These are phyloP conservation scores for Echinometra lucunter DNA, from an alignment of 53 echinoderm and acorn worm species.

Conservation along the genomic window DNA sequence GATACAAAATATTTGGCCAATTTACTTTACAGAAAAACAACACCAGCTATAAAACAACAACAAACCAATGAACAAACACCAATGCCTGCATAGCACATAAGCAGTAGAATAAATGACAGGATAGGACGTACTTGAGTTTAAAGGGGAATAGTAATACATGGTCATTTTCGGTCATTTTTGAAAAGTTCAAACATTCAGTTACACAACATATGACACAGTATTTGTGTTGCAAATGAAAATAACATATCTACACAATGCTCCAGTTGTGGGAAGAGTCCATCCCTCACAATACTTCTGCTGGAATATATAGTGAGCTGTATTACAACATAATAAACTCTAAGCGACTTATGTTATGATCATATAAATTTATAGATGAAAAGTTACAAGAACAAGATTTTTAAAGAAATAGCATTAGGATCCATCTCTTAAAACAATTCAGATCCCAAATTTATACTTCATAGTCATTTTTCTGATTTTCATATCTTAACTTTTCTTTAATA, in stretches of 20 bases:
- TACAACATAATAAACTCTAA: not conserved
- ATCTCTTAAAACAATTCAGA: too few relatives aligned
- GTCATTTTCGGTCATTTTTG: not conserved
- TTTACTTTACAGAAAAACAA: constrained; percentile 27
- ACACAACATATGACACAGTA: too few relatives aligned
- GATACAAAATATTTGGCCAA: constrained; percentile 65
- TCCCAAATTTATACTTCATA: too few relatives aligned
- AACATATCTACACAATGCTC: too few relatives aligned
- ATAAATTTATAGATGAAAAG: not conserved
- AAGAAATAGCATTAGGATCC: not conserved
- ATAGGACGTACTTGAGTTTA: not conserved
- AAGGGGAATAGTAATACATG: not conserved
- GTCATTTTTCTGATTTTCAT: too few relatives aligned
- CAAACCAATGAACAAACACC: not conserved
- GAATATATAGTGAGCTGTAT: not conserved
- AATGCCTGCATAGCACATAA: constrained; percentile 8
- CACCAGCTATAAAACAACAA: constrained; percentile 26
- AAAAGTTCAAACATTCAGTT: too few relatives aligned
- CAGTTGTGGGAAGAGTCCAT: too few relatives aligned
- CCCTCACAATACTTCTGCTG: not conserved
- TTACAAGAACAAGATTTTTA: too few relatives aligned
- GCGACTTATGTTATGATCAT: not conserved
- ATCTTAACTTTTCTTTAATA: too few relatives aligned
- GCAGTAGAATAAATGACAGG: not conserved
- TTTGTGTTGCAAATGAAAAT: too few relatives aligned